Conservation (phyloP, 2,888 invertebrate genomes). For the Desoria tigrina region DNA sequence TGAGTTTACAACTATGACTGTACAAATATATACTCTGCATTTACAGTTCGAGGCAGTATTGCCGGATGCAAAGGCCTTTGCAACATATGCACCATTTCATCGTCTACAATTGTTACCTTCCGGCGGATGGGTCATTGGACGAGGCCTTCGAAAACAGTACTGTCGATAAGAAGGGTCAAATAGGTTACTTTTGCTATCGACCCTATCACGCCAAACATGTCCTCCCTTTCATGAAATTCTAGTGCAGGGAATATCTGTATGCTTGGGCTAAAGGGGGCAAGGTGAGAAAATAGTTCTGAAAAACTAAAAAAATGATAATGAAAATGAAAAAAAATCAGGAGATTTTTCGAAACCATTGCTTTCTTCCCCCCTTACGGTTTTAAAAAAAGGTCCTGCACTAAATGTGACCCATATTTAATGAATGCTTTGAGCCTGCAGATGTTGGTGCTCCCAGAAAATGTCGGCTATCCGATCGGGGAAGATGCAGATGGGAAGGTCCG, state of each 20-base stretch:
- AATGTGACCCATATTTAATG: too few species aligned
- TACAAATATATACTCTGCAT: background rate
- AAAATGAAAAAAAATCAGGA: too few species aligned
- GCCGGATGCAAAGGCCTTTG: background rate
- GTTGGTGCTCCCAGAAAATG: conserved; percentile 12
- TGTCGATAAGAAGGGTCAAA: background rate
- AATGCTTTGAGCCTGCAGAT: background rate
- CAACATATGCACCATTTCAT: conserved; percentile 25
- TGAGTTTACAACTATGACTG: background rate
- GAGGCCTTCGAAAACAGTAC: conserved; percentile 17
- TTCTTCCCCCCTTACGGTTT: too few species aligned
- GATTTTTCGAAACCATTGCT: too few species aligned
- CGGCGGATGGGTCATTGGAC: background rate
- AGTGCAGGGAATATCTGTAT: conserved; percentile 1
- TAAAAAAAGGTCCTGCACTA: too few species aligned
- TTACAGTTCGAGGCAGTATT: conserved; percentile 20
- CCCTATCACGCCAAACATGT: too few species aligned
- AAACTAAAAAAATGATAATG: too few species aligned
- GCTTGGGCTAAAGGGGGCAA: conserved; percentile 20
- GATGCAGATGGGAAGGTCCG: background rate
- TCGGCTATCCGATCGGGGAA: conserved; percentile 14
- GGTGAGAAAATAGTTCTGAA: background rate
- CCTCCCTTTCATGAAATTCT: background rate
- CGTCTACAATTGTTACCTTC: conserved; percentile 14
- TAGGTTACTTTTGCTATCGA: background rate